A percentile compares a stretch with the other conserved stretches of the same genome.
These are phyloP conservation scores for Novumbra hubbsi DNA, from an alignment of 2,797 vertebrate genomes.

Conservation along the genomic window DNA sequence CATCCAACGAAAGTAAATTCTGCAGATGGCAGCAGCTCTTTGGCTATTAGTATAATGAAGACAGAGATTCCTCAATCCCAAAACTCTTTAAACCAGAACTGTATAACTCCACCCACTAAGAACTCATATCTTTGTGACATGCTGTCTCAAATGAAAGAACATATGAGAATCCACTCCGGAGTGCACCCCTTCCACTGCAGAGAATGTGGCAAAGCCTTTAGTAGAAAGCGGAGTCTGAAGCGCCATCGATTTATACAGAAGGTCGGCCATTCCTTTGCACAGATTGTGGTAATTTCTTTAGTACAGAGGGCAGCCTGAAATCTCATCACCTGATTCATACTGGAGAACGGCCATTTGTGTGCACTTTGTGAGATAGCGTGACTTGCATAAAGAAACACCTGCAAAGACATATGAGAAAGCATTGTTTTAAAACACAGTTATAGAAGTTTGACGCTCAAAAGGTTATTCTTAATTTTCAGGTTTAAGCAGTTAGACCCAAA, in stretches of 20 bases:
- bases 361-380: not conserved
- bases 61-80: not conserved
- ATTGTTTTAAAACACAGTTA: not conserved
- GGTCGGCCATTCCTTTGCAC: constrained; percentile 1
- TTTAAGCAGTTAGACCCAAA: no score
- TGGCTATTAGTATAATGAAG: not conserved
- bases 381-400: not conserved
- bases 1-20: not conserved
- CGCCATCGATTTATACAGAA: not conserved
- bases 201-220: not conserved
- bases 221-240: not conserved
- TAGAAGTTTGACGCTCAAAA: not conserved
- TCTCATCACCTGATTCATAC: not conserved
- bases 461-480: not conserved
- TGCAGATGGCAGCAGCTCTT: not conserved
- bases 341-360: not conserved
- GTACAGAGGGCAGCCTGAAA: not conserved
- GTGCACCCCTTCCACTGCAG: not conserved
- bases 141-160: constrained; percentile 1
- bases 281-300: not conserved
- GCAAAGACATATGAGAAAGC: constrained; percentile 1
- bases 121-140: not conserved
- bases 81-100: not conserved
- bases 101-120: not conserved
- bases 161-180: not conserved